phyloP scores from a whole-genome alignment of 2,888 invertebrate species.

The Chymomyza amoena region DNA sequence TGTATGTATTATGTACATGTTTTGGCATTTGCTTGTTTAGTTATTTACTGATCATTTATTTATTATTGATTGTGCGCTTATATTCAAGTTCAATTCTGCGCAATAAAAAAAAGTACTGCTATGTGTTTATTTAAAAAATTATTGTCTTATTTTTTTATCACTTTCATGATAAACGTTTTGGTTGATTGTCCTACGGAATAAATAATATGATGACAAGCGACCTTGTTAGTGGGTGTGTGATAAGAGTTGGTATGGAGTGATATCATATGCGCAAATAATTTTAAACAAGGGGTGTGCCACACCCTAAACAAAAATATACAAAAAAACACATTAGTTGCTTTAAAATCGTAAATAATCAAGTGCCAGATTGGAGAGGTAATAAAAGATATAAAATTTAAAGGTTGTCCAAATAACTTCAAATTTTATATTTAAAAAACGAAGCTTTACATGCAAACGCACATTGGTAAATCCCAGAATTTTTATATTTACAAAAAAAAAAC shows the following conservation, averaged over 20 bases:
- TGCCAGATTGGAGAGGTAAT: too few species aligned
- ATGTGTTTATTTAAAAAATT: constrained; percentile 52
- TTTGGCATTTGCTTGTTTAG: neutral
- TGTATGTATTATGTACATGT: too few species aligned
- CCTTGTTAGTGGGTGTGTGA: constrained; percentile 26
- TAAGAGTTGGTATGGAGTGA: constrained; percentile 5
- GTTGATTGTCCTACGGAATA: constrained; percentile 68
- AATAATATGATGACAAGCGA: constrained; percentile 25
- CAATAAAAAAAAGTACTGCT: neutral
- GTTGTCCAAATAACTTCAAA: too few species aligned
- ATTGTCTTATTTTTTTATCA: constrained; percentile 66
- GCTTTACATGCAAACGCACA: too few species aligned
- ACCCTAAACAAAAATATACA: too few species aligned
- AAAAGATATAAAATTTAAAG: too few species aligned
- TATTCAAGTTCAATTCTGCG: constrained; percentile 51
- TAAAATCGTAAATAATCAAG: too few species aligned
- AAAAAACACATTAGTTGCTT: neutral
- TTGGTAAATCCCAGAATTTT: too few species aligned
- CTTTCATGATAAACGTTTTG: constrained; percentile 69
- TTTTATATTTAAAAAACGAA: too few species aligned
- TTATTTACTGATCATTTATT: neutral
- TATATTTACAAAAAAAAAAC: too few species aligned
- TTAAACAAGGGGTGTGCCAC: neutral
- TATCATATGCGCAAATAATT: constrained; percentile 50
- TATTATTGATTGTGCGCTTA: neutral